These are phyloP conservation scores for Ichneumoninae sp. DNA, from an alignment of 2,888 invertebrate species.

Conservation along the genomic window DNA sequence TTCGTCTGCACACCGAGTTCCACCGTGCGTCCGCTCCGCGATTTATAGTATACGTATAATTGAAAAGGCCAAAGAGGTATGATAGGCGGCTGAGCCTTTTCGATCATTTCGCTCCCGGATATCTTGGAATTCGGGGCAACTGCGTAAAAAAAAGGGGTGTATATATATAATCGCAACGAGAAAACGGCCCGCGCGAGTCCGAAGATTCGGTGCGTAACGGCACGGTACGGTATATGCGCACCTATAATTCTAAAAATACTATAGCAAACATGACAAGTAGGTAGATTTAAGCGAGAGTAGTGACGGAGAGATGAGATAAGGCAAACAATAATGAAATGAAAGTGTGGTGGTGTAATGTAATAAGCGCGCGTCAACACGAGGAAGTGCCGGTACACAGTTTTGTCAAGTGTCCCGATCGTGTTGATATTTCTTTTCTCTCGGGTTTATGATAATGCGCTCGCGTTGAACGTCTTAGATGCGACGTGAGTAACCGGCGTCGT, in stretches of 20 bases:
- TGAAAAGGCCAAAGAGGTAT: conserved; percentile 52
- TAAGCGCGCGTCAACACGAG: conserved; percentile 50
- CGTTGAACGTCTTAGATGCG: conserved; percentile 85
- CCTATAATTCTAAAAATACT: conserved; percentile 43
- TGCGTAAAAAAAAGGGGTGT: not conserved
- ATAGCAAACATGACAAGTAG: conserved; percentile 55
- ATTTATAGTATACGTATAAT: conserved; percentile 76
- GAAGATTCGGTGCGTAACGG: conserved; percentile 14
- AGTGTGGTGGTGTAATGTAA: conserved; percentile 46
- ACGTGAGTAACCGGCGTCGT: conserved; percentile 93
- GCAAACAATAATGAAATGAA: conserved; percentile 26
- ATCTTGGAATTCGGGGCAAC: not conserved
- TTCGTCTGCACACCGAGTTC: conserved; percentile 77
- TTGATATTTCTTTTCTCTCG: conserved; percentile 39
- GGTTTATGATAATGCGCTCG: conserved; percentile 24
- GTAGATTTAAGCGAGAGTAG: conserved; percentile 37
- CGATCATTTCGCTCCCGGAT: conserved; percentile 21
- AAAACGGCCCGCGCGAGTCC: conserved; percentile 25
- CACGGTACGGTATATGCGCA: not conserved
- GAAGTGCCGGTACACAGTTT: conserved; percentile 36
- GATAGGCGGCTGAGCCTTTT: conserved; percentile 46
- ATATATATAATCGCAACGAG: conserved; percentile 2
- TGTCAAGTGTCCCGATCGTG: conserved; percentile 27
- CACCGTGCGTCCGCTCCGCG: conserved; percentile 82
- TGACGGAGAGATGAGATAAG: conserved; percentile 5